phyloP scores from a whole-genome alignment of 2,113 vertebrate genomes.

The Brachionichthys hirsutus region DNA sequence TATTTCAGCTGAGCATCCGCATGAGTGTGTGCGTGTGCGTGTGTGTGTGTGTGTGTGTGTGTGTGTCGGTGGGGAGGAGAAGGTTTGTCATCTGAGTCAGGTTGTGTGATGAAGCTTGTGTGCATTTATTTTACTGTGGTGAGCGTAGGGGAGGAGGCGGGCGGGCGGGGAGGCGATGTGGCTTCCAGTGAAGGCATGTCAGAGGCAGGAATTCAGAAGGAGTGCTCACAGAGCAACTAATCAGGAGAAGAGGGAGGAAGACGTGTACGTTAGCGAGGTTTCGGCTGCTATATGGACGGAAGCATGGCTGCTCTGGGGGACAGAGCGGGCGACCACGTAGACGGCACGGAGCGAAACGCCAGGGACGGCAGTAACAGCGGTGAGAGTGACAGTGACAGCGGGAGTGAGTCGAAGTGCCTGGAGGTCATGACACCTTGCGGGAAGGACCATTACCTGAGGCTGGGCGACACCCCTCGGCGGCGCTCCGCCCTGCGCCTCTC shows the following conservation, averaged over 20 bases:
- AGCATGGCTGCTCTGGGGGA: constrained; percentile 4
- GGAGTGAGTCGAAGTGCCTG: constrained; percentile 53
- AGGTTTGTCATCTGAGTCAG: constrained; percentile 38
- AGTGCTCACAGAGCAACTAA: constrained; percentile 43
- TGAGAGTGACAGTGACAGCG: constrained; percentile 41
- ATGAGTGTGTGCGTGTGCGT: background rate
- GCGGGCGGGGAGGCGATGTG: constrained; percentile 27
- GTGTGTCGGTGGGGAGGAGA: background rate
- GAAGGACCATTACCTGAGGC: constrained; percentile 73
- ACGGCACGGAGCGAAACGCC: background rate
- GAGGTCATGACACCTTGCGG: constrained; percentile 69
- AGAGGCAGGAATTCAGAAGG: constrained; percentile 60
- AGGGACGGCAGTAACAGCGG: background rate
- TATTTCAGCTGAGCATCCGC: constrained; percentile 30
- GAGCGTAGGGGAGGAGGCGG: constrained; percentile 44
- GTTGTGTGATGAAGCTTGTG: constrained; percentile 42
- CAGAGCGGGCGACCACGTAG: background rate
- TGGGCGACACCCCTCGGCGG: constrained; percentile 59
- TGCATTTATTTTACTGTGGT: constrained; percentile 34
- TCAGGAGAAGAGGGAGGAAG: constrained; percentile 15
- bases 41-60: background rate
- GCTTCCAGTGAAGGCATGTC: constrained; percentile 67
- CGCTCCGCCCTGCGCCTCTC: constrained; percentile 76
- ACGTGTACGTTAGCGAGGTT: constrained; percentile 6
- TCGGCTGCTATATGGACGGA: background rate